Evolutionary conservation across 2,888 invertebrate species (phyloP).

Genomic region (Abrostola tripartita): DNA sequence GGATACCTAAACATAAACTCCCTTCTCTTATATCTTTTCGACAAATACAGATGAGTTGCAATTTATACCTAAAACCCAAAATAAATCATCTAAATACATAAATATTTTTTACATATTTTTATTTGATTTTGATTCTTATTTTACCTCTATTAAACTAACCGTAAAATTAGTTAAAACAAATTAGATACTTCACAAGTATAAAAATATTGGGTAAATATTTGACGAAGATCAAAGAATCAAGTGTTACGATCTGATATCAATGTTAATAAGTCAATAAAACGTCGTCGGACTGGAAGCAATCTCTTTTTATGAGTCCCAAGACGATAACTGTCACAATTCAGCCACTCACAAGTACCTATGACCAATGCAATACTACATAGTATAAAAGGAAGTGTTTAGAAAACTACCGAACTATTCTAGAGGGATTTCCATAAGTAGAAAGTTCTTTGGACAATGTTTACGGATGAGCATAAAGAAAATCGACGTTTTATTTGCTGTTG

Average conservation of each 20-base stretch:
- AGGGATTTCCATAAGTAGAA: slow-evolving; percentile 46
- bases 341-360: slow-evolving; percentile 76
- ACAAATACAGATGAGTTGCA: no score
- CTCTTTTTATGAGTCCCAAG: slow-evolving; percentile 86
- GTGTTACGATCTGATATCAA: slow-evolving; percentile 87
- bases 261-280: slow-evolving; percentile 88
- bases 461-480: slow-evolving; percentile 11
- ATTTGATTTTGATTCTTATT: slow-evolving; percentile 14
- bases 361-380: slow-evolving; percentile 66
- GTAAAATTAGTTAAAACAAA: slow-evolving; percentile 33
- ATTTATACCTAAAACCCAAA: no score
- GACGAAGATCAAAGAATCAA: slow-evolving; percentile 85
- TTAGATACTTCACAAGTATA: slow-evolving; percentile 61
- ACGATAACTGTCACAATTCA: slow-evolving; percentile 82
- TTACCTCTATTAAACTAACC: slow-evolving; percentile 26
- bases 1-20: no score
- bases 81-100: neutral
- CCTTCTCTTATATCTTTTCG: no score
- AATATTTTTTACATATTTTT: neutral
- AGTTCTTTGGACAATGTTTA: slow-evolving; percentile 28
- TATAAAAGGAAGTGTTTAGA: slow-evolving; percentile 50
- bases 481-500: slow-evolving; percentile 20
- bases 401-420: slow-evolving; percentile 45
- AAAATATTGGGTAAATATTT: slow-evolving; percentile 79
- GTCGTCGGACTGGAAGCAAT: slow-evolving; percentile 86